Conservation (phyloP, 2,888 invertebrate genomes). For the Cantharis rustica region DNA sequence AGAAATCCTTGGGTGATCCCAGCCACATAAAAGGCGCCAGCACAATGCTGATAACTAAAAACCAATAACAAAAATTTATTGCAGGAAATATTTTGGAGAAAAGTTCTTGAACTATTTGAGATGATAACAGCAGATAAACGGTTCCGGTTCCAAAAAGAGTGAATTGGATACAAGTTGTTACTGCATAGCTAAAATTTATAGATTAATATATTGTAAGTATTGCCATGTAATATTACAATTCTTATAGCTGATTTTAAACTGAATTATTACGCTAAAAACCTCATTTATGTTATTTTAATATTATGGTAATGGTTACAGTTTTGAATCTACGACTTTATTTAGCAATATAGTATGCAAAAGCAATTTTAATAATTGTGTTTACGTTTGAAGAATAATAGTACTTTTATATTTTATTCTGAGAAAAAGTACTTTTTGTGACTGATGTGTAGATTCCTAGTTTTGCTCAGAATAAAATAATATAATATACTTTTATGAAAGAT, state of each 20-base stretch:
- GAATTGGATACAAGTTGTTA: slow-evolving; percentile 66
- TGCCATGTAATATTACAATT: not conserved
- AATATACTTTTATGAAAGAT: no score
- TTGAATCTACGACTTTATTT: no score
- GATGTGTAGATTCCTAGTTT: no score
- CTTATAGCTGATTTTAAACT: no score
- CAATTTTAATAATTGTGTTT: no score
- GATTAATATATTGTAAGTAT: not conserved
- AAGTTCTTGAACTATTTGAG: slow-evolving; percentile 67
- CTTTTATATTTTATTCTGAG: no score
- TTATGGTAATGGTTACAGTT: no score
- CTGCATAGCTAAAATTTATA: slow-evolving; percentile 53
- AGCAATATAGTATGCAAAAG: no score
- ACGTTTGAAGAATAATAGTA: no score
- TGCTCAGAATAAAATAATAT: no score
- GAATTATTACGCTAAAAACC: not conserved
- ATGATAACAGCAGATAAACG: slow-evolving; percentile 68
- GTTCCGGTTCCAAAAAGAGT: slow-evolving; percentile 70
- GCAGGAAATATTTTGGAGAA: slow-evolving; percentile 57
- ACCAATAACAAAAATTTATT: slow-evolving; percentile 67
- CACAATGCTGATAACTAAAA: slow-evolving; percentile 63
- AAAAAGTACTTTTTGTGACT: no score
- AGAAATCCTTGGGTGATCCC: slow-evolving; percentile 73
- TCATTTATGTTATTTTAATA: not conserved
- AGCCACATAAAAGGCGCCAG: slow-evolving; percentile 69